Conservation (phyloP, 2,797 vertebrate species). For the Cossypha niveicapilla region DNA sequence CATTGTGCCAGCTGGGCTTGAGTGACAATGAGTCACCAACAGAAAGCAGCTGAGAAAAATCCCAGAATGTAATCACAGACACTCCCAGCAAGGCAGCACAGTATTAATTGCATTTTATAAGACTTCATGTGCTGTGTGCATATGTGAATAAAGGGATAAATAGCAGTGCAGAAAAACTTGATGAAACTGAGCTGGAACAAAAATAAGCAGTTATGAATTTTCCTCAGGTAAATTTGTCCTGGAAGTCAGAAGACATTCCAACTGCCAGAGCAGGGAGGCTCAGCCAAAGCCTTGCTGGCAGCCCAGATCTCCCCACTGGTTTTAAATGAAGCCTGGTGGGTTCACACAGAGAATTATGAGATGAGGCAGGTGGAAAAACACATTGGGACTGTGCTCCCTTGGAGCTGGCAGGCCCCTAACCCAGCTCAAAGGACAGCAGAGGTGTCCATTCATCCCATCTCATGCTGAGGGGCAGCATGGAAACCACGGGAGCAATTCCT, state of each 20-base stretch:
- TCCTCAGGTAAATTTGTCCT: neutral
- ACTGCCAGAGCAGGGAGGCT: neutral
- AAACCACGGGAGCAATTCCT: neutral
- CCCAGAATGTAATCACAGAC: neutral
- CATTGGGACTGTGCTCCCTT: rapidly evolving
- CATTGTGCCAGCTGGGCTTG: neutral
- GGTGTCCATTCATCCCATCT: neutral
- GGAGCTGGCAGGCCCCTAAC: neutral
- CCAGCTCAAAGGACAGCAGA: neutral
- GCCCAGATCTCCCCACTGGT: neutral
- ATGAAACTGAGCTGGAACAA: no score
- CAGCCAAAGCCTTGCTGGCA: neutral
- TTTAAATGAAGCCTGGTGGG: neutral
- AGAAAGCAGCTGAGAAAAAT: conserved; percentile 9
- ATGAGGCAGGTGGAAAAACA: neutral
- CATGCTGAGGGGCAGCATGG: neutral
- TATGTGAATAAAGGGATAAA: neutral
- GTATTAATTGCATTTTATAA: neutral
- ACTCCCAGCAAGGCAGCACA: neutral
- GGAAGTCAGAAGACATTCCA: neutral
- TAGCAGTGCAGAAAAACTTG: neutral
- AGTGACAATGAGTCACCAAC: conserved; percentile 5
- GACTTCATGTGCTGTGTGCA: neutral
- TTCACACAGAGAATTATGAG: neutral
- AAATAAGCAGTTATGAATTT: neutral